Evolutionary conservation across 2,113 vertebrate genomes (phyloP).

Genomic region (Polypterus bichir): DNA sequence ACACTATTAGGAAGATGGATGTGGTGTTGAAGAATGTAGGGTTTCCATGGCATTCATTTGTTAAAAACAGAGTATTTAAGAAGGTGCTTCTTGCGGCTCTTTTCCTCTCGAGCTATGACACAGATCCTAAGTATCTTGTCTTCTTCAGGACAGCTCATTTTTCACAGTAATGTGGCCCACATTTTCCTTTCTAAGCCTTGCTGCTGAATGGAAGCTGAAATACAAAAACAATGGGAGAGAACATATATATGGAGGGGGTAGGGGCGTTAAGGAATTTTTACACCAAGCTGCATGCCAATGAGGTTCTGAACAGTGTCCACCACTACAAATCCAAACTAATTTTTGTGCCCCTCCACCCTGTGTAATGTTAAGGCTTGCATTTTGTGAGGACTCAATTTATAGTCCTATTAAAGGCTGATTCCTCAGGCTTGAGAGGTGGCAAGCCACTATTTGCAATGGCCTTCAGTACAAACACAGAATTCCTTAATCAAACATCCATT

Average conservation of each 20-base stretch:
- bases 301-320: constrained; percentile 16
- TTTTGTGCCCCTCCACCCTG: constrained; percentile 17
- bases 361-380: constrained; percentile 31
- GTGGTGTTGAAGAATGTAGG: constrained; percentile 37
- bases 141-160: constrained; percentile 7
- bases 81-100: constrained; percentile 34
- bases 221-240: constrained; percentile 35
- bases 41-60: constrained; percentile 57
- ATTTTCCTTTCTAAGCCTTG: neutral
- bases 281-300: constrained; percentile 10
- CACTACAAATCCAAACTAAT: constrained; percentile 2
- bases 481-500: constrained; percentile 15
- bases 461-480: constrained; percentile 35
- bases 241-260: constrained; percentile 4
- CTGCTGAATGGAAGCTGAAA: constrained; percentile 31
- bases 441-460: constrained; percentile 38
- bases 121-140: neutral
- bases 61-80: constrained; percentile 46
- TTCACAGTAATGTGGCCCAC: constrained; percentile 5
- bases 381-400: constrained; percentile 36
- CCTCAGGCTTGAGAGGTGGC: constrained; percentile 28
- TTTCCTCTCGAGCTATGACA: constrained; percentile 1
- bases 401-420: constrained; percentile 49
- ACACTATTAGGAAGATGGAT: constrained; percentile 22
- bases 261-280: neutral